Evolutionary conservation across 2,888 invertebrate genomes (phyloP), one percentile per base, ranked within the genome.

Genomic region (Drosophila austrosaltans): DNA sequence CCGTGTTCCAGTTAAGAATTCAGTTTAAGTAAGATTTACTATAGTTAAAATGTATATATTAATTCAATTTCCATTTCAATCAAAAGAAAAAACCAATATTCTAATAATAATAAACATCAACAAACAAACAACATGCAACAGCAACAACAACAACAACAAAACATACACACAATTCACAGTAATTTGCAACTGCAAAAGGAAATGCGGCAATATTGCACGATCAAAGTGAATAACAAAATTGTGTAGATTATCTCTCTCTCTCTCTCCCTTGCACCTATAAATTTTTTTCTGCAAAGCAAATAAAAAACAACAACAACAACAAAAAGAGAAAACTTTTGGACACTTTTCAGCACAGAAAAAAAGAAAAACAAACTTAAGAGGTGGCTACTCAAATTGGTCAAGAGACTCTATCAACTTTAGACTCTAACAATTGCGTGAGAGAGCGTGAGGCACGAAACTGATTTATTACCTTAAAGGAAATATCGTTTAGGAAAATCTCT

Each of bases 321-420:
- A 74, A 83, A 83, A 84, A 84, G 85, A 84, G 85, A 82, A 82
- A 82, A 84, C 76, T 76, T 71, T 79, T 76, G 59, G 76, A 82
- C 82, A 82, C 74, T 79, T 78, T 75, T 66, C 32, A 64, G 73
- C 56, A 16, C 16, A 16, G 16, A 16, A 16, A 16, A 16, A 16
- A 16, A 16, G 16, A 16, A 16, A 77, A 53, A 68, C 64, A 53
- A 62, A 54, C 32, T 10, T 20, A 32, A 62, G 53, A 65, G 61
- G 53, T 65, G 57, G 64, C 72, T 71, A 61, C 16, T 20, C 53
- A 61, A 74, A 66, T 59, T 59, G 69, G 75, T 75, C 74, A 66
- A 66, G 40, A 42, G 65, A 25, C 48, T 48, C 48, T 42, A 39
- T 25, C 36, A 36, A 32, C 53, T 16, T 16, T 36, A 25, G 1